Evolutionary conservation across 2,113 vertebrate species (phyloP), one percentile per base, ranked within the genome.

Genomic region (Gymnarchus niloticus): DNA sequence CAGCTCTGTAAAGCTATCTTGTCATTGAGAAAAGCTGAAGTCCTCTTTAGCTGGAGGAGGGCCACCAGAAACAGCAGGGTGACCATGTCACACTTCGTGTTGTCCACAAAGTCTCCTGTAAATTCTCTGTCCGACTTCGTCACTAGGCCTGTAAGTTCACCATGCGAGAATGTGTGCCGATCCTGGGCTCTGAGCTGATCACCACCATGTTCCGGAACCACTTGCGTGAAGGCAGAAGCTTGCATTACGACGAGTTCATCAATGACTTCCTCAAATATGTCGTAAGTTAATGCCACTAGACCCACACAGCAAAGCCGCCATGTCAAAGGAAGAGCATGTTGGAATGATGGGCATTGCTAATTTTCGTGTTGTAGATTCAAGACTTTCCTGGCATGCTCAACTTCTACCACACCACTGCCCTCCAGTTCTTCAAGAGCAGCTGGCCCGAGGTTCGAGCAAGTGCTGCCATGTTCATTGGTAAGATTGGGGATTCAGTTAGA

Each of bases 401-500:
- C 85, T 97, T 97, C 85, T 95, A 98, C 51, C 91, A 96, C 84
- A 94, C 92, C 76, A 96, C 96, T 88, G 96, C 95, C 85, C 91
- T 98, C 14, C 96, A 97, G 92, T 99, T 98, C 93, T 99, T 97
- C 92, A 98, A 97, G 92, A 99, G 97, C 91, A 93, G 73, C 91
- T 98, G 97, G 97, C 89, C 94, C 0, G 96, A 96, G 46, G 93
- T 99, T 85, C 91, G 97, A 2, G 96, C 95, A 0, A 95, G 96
- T 0, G 97, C 97, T 0, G 95, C 96, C 86, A 96, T 98, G 96
- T 96, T 99, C 88, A 93, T 94, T 0, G 96, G 96, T 96, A 83
- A 91, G 89, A 37, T 2, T 19, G 0, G 21, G 51, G 9, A 14
- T 6, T 19, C 54, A 0, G 37, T 59, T 46, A n/a, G 9, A 54